Percentiles rank a stretch among this genome's conserved stretches.
phyloP scores from a whole-genome alignment of 2,797 vertebrate species.

The Sebastes vulpes region DNA sequence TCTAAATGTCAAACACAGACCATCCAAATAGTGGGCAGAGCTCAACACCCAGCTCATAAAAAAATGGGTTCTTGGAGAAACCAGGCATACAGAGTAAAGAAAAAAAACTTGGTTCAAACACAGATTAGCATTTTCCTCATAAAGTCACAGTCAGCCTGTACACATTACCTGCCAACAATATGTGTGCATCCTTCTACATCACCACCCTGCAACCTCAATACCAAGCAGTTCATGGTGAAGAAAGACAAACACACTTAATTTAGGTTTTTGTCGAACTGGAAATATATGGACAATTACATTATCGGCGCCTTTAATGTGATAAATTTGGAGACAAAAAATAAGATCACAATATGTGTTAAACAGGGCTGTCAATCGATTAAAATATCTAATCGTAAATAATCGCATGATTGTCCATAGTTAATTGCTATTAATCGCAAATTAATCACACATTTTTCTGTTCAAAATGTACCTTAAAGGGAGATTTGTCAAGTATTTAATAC shows the following conservation, averaged over 20 bases:
- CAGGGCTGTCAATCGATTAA: no score
- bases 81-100: neutral
- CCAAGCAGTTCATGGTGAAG: neutral
- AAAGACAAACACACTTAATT: neutral
- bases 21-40: neutral
- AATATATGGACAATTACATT: neutral
- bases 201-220: neutral
- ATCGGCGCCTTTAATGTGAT: neutral
- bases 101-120: neutral
- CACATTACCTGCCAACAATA: neutral
- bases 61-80: neutral
- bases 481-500: no score
- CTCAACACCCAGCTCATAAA: neutral
- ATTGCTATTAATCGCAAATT: no score
- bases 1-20: conserved; percentile 17
- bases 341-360: no score
- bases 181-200: neutral
- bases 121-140: neutral
- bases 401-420: no score
- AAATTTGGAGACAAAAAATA: neutral
- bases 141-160: neutral
- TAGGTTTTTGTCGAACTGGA: neutral
- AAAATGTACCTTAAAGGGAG: no score
- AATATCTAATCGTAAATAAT: neutral
- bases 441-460: no score